A percentile compares a stretch with the other conserved stretches of the same genome.
Evolutionary conservation across 2,113 vertebrate genomes (phyloP).

Genomic region (Promerops cafer): DNA sequence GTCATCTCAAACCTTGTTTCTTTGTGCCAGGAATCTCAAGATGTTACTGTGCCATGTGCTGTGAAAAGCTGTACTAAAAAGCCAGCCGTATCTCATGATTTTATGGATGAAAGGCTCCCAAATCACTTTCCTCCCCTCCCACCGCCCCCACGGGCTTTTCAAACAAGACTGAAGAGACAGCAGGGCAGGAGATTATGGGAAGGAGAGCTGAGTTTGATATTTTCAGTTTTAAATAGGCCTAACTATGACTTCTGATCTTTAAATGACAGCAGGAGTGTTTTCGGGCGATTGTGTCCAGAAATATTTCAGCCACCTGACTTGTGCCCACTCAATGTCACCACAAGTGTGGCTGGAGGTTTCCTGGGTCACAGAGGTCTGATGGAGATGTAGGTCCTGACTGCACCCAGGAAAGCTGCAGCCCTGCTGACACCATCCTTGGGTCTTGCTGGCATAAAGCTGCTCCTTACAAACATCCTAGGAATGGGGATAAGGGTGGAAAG

Average conservation of each 20-base stretch:
- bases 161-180: slow-evolving; percentile 64
- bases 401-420: not conserved
- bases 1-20: slow-evolving; percentile 54
- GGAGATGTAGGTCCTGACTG: rapidly evolving
- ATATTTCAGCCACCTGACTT: not conserved
- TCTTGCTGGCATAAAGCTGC: not conserved
- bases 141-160: slow-evolving; percentile 62
- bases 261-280: not conserved
- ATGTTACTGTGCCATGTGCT: slow-evolving; percentile 75
- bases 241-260: not conserved
- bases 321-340: not conserved
- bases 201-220: slow-evolving; percentile 42
- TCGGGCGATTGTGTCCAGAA: not conserved
- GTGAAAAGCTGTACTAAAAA: slow-evolving; percentile 71
- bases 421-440: not conserved
- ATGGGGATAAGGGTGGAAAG: not conserved
- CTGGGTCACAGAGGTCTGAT: not conserved
- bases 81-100: slow-evolving; percentile 60
- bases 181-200: slow-evolving; percentile 62
- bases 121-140: slow-evolving; percentile 61
- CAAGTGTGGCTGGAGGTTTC: not conserved
- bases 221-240: slow-evolving; percentile 38
- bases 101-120: slow-evolving; percentile 68
- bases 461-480: not conserved
- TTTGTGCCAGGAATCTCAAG: slow-evolving; percentile 71